Evolutionary conservation across 2,113 vertebrate genomes (phyloP), one percentile per base, ranked within the genome.

Genomic region (Sphaerodactylus townsendi): DNA sequence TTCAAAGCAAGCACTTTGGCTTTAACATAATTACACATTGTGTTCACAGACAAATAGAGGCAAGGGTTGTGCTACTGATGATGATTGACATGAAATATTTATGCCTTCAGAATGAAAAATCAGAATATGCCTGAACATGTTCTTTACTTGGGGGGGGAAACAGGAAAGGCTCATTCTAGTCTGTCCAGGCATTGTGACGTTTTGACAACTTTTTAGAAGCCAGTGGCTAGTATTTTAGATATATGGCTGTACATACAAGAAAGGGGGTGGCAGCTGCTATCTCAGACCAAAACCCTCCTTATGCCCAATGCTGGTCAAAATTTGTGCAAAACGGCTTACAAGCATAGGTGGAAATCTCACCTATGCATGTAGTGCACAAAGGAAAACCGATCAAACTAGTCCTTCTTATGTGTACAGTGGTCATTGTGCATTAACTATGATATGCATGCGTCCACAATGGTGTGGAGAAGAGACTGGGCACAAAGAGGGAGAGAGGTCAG

Each of bases 11-110:
- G 11, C 2, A 14, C 35, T 30, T 41, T 39, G 65, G 79, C 56
- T 82, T 86, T 82, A 70, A 53, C 41, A 33, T 82, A 65, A 83
- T 78, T 86, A 66, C 56, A 72, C 76, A 13, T 37, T 73, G 80
- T 72, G 53, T 72, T 73, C 56, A 15, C 33, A 53, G 80, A 86
- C 73, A 86, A 76, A 62, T 66, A 39, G 84, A 56, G 68, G 74
- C 10, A 35, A 28, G 59, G 46, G 69, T 73, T 80, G 50, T 41
- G 82, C 62, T 30, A 64, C 30, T 19, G 21, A 53, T 56, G 65
- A 86, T 86, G 80, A 82, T 44, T 72, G 80, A 71, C n/a, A 66
- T 39, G 68, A 86, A 72, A 83, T 86, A 53, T 66, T 73, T 86
- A 78, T 10, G 14, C 74, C 30, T 78, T 77, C 35, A 15, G 19